Evolutionary conservation across 2,797 vertebrate species (phyloP), one percentile per base, ranked within the genome.

Genomic region (Cyprinella venusta): DNA sequence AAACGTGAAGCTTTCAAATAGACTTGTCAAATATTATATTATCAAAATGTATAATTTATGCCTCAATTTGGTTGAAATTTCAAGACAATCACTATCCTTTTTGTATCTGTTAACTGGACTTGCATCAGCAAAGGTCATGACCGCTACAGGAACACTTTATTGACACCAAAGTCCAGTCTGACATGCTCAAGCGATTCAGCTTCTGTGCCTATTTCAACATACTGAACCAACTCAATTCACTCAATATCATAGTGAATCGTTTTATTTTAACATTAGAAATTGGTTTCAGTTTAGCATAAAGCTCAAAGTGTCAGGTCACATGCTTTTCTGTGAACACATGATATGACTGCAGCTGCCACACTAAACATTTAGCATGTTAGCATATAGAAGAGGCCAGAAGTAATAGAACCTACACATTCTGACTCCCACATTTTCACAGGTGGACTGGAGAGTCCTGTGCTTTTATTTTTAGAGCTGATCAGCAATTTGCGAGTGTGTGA

Each of bases 371-470:
- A 84, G 74, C 77, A 67, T 79, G 45, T 78, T 78, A 63, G 59
- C 76, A 52, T 50, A 76, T 68, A 33, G 52, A 71, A 65, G 74
- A 63, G 78, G 81, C 13, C 64, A 50, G 36, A 70, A 61, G 81
- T 79, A 83, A 56, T 78, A 13, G 67, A 75, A 45, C 38, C 68
- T 74, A 36, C 1, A 18, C 69, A 81, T 70, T 80, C 79, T 79
- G 72, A 82, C 80, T 67, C 48, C 72, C 75, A 79, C 79, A 82
- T 80, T 81, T 87, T 83, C 72, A 85, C 87, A 88, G 87, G 80
- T 86, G 84, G 72, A 78, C 76, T 38, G 74, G 24, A 64, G 67
- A 76, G 56, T 81, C 68, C 79, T 48, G n/a, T 40, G 54, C 45
- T 71, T 45, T 48, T 84, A 82, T 86, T 82, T 89, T 87, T 88